These are phyloP conservation scores for Cottoperca gobio DNA, from an alignment of 2,797 vertebrate species.

Conservation along the genomic window DNA sequence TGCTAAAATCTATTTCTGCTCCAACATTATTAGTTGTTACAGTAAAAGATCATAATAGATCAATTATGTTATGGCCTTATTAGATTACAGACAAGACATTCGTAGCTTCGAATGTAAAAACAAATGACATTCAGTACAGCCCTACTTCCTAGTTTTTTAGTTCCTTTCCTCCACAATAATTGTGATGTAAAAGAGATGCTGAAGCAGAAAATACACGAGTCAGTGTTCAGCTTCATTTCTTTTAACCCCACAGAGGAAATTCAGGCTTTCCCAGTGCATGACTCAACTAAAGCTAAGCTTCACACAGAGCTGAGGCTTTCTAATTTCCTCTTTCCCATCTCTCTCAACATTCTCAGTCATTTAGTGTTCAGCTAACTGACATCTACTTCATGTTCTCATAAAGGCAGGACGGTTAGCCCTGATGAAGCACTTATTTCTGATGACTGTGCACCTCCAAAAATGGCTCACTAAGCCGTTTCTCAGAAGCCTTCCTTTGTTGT, in stretches of 20 bases:
- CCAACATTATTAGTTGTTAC: no score
- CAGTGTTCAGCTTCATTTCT: not conserved
- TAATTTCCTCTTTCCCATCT: not conserved
- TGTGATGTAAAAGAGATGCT: no score
- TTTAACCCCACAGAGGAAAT: slow-evolving; percentile 9
- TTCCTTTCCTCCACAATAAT: not conserved
- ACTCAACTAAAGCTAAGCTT: slow-evolving; percentile 29
- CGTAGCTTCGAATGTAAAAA: no score
- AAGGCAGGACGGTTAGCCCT: slow-evolving; percentile 11
- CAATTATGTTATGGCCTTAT: no score
- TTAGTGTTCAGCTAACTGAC: slow-evolving; percentile 7
- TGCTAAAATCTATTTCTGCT: no score
- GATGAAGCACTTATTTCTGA: slow-evolving; percentile 54
- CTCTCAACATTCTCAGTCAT: not conserved
- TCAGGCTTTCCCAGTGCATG: slow-evolving; percentile 26
- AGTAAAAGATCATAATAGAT: no score
- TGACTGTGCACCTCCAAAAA: slow-evolving; percentile 39
- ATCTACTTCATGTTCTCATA: slow-evolving; percentile 13
- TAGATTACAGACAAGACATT: no score
- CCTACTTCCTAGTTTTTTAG: not conserved
- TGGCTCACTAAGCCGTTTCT: slow-evolving; percentile 54
- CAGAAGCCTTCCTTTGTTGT: slow-evolving; percentile 63
- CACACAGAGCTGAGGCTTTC: not conserved
- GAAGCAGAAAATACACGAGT: slow-evolving; percentile 11
- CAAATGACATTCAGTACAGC: no score